These are phyloP conservation scores for Fragum whitleyi DNA, from an alignment of 2,888 invertebrate species.

Conservation along the genomic window DNA sequence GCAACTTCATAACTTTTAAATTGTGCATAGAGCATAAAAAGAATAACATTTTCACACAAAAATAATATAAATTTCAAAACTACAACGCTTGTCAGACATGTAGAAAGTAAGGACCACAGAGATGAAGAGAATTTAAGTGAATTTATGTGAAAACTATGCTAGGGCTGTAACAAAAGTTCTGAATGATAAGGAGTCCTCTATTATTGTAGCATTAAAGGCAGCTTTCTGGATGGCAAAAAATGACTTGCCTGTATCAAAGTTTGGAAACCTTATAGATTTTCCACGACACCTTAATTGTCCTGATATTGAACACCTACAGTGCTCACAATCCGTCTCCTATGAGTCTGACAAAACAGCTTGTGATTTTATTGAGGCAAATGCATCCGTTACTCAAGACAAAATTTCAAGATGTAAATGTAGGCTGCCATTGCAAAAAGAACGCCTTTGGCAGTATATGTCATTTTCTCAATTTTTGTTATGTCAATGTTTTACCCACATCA, in stretches of 20 bases:
- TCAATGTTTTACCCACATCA: too few relatives aligned
- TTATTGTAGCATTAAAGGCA: conserved; percentile 16
- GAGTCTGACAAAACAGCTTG: conserved; percentile 22
- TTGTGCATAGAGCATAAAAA: conserved; percentile 9
- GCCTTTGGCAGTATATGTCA: too few relatives aligned
- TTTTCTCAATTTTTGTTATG: too few relatives aligned
- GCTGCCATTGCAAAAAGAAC: too few relatives aligned
- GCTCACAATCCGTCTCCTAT: conserved; percentile 17
- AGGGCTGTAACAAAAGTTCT: conserved; percentile 2
- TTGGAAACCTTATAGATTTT: conserved; percentile 6
- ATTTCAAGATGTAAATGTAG: too few relatives aligned
- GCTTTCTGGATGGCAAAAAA: conserved; percentile 15
- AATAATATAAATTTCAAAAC: conserved; percentile 14
- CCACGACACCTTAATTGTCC: conserved; percentile 22
- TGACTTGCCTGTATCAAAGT: conserved; percentile 2
- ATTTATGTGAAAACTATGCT: not conserved
- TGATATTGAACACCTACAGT: conserved; percentile 25
- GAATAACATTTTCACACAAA: not conserved
- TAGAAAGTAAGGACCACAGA: conserved; percentile 2
- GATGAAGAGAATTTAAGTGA: not conserved
- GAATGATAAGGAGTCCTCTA: not conserved
- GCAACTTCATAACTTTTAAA: not conserved
- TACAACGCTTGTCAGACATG: conserved; percentile 8
- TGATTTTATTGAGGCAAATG: conserved; percentile 16
- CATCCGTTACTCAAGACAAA: not conserved